phyloP scores from a whole-genome alignment of 37 sponge, comb jelly and placozoan species.

The Chondrilla cf. caribensis region DNA sequence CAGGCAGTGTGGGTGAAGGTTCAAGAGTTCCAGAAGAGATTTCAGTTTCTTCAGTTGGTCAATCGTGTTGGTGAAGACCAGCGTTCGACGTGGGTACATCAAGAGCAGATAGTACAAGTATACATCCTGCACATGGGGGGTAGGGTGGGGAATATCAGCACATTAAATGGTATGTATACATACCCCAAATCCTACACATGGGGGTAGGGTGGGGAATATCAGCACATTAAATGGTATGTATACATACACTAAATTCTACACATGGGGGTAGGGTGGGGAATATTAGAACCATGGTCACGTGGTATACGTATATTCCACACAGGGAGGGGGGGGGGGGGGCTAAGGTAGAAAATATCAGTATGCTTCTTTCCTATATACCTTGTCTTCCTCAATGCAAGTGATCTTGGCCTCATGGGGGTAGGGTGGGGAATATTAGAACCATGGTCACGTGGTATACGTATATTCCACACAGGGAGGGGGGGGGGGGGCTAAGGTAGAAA shows the following conservation, averaged over 20 bases:
- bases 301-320: constrained; percentile 43
- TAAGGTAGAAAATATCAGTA: too few relatives aligned
- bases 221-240: too few relatives aligned
- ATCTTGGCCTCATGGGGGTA: constrained; percentile 90
- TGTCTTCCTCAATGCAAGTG: constrained; percentile 82
- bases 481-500: too few relatives aligned
- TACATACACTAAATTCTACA: constrained; percentile 42
- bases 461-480: too few relatives aligned
- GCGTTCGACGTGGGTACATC: constrained; percentile 69
- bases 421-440: too few relatives aligned
- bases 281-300: too few relatives aligned
- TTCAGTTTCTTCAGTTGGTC: constrained; percentile 62
- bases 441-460: too few relatives aligned
- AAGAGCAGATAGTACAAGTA: constrained; percentile 83
- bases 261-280: not conserved
- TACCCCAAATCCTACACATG: constrained; percentile 37
- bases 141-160: not conserved
- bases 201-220: not conserved
- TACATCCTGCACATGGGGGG: constrained; percentile 44
- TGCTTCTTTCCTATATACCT: constrained; percentile 57
- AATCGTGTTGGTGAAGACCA: constrained; percentile 93
- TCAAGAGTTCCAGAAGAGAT: constrained; percentile 62
- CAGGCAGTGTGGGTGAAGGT: constrained; percentile 64
- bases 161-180: too few relatives aligned
- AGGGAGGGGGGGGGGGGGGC: not conserved